phyloP scores from a whole-genome alignment of 1,140 invertebrate genomes.

The Temnothorax nylanderi region DNA sequence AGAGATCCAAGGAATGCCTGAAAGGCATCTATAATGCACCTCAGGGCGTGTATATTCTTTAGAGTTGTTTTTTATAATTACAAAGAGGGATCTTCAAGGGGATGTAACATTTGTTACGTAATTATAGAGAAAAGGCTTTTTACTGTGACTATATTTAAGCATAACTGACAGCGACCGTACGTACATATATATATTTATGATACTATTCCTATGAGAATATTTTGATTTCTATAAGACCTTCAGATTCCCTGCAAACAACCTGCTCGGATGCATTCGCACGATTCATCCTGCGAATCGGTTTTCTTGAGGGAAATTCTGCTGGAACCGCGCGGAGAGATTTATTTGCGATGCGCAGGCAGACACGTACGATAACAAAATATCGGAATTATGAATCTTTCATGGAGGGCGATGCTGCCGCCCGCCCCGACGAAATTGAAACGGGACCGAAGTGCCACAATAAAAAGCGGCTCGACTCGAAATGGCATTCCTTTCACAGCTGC shows the following conservation, averaged over 20 bases:
- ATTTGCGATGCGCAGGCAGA: constrained; percentile 26
- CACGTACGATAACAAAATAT: constrained; percentile 60
- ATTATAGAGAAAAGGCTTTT: background rate
- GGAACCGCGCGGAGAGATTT: constrained; percentile 30
- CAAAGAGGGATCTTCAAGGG: background rate
- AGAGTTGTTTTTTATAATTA: background rate
- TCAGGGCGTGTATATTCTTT: background rate
- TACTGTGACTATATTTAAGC: background rate
- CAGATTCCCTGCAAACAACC: constrained; percentile 10
- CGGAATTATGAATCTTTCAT: constrained; percentile 59
- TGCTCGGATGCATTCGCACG: constrained; percentile 17
- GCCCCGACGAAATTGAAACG: constrained; percentile 46
- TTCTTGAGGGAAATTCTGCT: constrained; percentile 35
- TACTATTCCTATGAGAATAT: constrained; percentile 15
- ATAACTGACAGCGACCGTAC: background rate
- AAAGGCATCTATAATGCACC: background rate
- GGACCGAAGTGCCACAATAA: constrained; percentile 35
- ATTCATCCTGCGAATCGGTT: constrained; percentile 45
- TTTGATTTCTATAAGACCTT: constrained; percentile 23
- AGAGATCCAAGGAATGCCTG: background rate
- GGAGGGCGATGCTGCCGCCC: constrained; percentile 18
- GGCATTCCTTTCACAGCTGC: constrained; percentile 49
- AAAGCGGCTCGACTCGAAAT: constrained; percentile 26
- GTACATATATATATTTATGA: background rate
- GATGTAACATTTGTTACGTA: background rate